phyloP scores from a whole-genome alignment of 2,113 vertebrate genomes.

The Sander lucioperca region DNA sequence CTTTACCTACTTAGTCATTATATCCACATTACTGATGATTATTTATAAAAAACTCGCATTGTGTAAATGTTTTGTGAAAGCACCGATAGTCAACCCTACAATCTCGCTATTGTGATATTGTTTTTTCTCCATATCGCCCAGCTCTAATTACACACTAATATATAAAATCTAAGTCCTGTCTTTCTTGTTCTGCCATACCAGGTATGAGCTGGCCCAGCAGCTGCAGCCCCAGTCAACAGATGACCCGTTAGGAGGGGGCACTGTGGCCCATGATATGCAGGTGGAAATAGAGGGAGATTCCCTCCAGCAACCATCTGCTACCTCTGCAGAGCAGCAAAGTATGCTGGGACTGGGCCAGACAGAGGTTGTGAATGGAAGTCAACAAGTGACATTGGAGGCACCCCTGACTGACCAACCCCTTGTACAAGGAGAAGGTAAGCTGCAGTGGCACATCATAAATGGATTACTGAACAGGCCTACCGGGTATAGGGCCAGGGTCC shows the following conservation, averaged over 20 bases:
- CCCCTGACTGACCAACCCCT: slow-evolving; percentile 87
- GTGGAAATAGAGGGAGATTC: slow-evolving; percentile 89
- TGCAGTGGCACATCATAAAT: neutral
- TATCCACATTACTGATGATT: too few species aligned
- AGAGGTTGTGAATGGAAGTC: slow-evolving; percentile 87
- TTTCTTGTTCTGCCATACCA: slow-evolving; percentile 61
- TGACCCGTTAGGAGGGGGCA: slow-evolving; percentile 83
- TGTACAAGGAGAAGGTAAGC: slow-evolving; percentile 90
- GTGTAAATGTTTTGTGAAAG: too few species aligned
- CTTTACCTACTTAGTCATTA: too few species aligned
- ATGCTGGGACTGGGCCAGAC: slow-evolving; percentile 90
- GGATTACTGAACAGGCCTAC: neutral
- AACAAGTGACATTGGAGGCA: slow-evolving; percentile 86
- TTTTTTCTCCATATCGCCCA: too few species aligned
- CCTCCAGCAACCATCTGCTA: slow-evolving; percentile 81
- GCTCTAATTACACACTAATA: neutral
- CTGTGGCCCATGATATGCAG: slow-evolving; percentile 89
- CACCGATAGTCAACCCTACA: too few species aligned
- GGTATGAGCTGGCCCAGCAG: slow-evolving; percentile 97
- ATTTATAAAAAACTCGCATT: too few species aligned
- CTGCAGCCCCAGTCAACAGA: slow-evolving; percentile 91
- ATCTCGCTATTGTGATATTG: too few species aligned
- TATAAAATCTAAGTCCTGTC: neutral
- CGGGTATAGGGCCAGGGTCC: neutral
- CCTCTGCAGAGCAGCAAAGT: slow-evolving; percentile 83